Conservation (phyloP, 2,888 invertebrate genomes). For the Xestoiulus laeticollis region DNA sequence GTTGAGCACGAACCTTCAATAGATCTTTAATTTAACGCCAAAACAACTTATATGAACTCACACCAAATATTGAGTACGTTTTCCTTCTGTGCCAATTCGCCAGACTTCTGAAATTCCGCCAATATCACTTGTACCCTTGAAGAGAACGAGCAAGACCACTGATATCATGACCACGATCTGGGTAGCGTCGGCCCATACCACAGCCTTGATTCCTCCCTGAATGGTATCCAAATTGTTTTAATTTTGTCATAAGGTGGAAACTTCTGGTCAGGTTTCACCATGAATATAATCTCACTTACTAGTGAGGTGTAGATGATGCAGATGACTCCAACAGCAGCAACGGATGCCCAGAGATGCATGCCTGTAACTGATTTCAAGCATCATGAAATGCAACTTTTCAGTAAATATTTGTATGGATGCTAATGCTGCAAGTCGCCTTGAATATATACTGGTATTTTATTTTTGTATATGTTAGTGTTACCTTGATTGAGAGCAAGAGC, state of each 20-base stretch:
- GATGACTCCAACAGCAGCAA: slow-evolving; percentile 44
- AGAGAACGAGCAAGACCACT: background rate
- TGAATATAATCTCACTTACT: background rate
- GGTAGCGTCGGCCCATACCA: slow-evolving; percentile 48
- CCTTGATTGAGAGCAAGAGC: slow-evolving; percentile 49
- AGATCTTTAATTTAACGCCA: background rate
- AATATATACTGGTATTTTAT: background rate
- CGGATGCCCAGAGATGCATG: slow-evolving; percentile 46
- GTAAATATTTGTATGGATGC: background rate
- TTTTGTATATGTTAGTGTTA: background rate
- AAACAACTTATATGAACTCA: background rate
- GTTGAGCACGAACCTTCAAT: background rate
- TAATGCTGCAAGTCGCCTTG: background rate
- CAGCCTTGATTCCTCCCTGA: slow-evolving; percentile 52
- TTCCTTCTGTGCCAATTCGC: slow-evolving; percentile 1
- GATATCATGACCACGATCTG: slow-evolving; percentile 35
- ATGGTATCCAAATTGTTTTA: background rate
- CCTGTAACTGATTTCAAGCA: slow-evolving; percentile 46
- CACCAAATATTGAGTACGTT: slow-evolving; percentile 25
- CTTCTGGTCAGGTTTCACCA: background rate
- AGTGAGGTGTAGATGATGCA: slow-evolving; percentile 51
- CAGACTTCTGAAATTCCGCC: slow-evolving; percentile 38
- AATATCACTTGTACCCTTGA: slow-evolving; percentile 38
- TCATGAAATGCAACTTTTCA: background rate
- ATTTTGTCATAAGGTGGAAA: background rate